A percentile compares a stretch with the other conserved stretches of the same genome.
These are phyloP conservation scores for Triplophysa yarkandensis DNA, from an alignment of 2,797 vertebrate species.

Conservation along the genomic window DNA sequence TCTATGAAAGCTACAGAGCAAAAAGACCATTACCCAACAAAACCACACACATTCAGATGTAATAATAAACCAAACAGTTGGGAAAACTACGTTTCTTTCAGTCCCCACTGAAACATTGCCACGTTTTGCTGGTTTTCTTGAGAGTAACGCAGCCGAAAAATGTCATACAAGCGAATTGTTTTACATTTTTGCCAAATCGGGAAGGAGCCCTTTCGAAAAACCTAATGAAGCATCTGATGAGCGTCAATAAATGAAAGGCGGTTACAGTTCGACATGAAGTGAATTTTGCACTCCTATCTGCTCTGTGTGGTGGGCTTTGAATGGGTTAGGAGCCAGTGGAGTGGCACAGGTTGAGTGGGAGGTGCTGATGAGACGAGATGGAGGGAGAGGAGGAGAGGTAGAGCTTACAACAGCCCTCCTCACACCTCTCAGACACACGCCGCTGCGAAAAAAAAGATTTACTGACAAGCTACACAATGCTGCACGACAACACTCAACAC, in stretches of 20 bases:
- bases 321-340: slow-evolving; percentile 36
- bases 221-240: slow-evolving; percentile 42
- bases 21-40: slow-evolving; percentile 33
- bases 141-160: neutral
- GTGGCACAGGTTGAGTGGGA: slow-evolving; percentile 39
- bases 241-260: slow-evolving; percentile 32
- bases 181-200: slow-evolving; percentile 23
- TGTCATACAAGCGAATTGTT: slow-evolving; percentile 17
- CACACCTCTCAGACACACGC: slow-evolving; percentile 54
- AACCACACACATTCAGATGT: slow-evolving; percentile 41
- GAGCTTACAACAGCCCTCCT: slow-evolving; percentile 24
- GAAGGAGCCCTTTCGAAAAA: slow-evolving; percentile 31
- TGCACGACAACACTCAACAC: slow-evolving; percentile 1
- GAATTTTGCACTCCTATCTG: slow-evolving; percentile 25
- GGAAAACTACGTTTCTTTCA: neutral
- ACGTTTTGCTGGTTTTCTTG: slow-evolving; percentile 5
- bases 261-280: slow-evolving; percentile 34
- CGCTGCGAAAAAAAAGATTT: slow-evolving; percentile 20
- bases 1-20: slow-evolving; percentile 18
- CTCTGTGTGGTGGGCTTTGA: slow-evolving; percentile 14
- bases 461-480: slow-evolving; percentile 18
- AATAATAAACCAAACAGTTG: slow-evolving; percentile 19
- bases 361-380: slow-evolving; percentile 42
- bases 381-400: slow-evolving; percentile 33
- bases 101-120: neutral